These are phyloP conservation scores for Collichthys lucidus DNA, from an alignment of 2,113 vertebrate genomes.

Conservation along the genomic window DNA sequence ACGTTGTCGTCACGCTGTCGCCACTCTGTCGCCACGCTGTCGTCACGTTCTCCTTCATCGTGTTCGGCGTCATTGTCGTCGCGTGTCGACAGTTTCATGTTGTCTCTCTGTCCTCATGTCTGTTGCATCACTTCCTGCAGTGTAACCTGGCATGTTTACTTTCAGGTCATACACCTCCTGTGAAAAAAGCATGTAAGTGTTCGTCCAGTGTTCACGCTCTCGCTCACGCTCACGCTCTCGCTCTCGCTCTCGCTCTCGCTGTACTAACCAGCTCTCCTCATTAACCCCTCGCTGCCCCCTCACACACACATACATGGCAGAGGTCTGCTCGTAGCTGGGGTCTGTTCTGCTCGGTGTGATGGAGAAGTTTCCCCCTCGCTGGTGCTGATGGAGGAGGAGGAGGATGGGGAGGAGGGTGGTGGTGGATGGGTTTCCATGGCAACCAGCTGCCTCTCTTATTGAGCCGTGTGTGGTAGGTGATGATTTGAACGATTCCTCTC, in stretches of 20 bases:
- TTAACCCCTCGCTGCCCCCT: slow-evolving; percentile 36
- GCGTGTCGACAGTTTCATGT: no score
- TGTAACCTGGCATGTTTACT: slow-evolving; percentile 89
- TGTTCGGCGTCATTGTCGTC: no score
- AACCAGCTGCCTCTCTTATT: slow-evolving; percentile 11
- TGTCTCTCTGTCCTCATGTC: background rate
- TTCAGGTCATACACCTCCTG: slow-evolving; percentile 90
- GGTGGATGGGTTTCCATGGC: slow-evolving; percentile 49
- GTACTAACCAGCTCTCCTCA: background rate
- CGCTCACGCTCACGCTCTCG: no score
- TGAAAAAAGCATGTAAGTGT: slow-evolving; percentile 92
- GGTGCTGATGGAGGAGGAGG: background rate
- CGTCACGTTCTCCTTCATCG: no score
- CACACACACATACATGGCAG: background rate
- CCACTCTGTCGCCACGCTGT: no score
- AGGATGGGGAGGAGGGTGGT: background rate
- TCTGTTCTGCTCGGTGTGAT: slow-evolving; percentile 15
- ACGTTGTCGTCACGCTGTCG: no score
- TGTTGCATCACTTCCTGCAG: slow-evolving; percentile 44
- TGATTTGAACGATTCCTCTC: slow-evolving; percentile 3
- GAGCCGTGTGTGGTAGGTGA: slow-evolving; percentile 5
- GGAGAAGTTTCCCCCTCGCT: background rate
- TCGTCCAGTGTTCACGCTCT: slow-evolving; percentile 42
- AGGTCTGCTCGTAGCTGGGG: background rate
- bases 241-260: no score